Evolutionary conservation across 2,113 vertebrate genomes (phyloP), one percentile per base, ranked within the genome.

Genomic region (Ptyas mucosa): DNA sequence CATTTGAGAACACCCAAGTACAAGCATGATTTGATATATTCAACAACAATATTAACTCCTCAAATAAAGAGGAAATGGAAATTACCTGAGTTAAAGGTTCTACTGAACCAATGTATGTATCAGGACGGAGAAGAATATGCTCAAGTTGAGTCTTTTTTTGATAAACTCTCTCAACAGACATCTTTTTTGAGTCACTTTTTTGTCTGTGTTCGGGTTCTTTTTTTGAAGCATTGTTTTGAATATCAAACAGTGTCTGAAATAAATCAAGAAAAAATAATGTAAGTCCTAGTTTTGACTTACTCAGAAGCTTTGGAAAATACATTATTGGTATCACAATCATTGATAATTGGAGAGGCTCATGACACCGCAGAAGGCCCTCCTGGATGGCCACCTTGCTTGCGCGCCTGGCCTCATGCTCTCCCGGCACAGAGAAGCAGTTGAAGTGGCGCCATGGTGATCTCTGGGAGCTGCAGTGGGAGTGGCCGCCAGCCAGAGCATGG

Each of bases 141-240:
- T 99, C 99, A 29, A 99, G 98, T 86, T 99, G 99, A 86, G 99
- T 99, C 97, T 99, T 99, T 96, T 99, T 99, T 97, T 99, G 99
- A 97, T 99, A 99, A 11, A 99, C 99, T 95, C 99, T 98, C 96
- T 99, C 99, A 94, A 99, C 99, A 89, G 99, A 99, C 97, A 99
- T 92, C 96, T 99, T 99, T 96, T 99, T 99, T 94, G 99, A 94
- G 20, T 98, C 98, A 97, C 98, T 98, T 98, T 97, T 98, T 43
- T 43, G 97, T 46, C 43, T 96, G 90, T 96, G 98, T 90, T 99
- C 98, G 2, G 97, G 97, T 87, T 99, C 98, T 97, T 99, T 98
- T 97, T 98, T 98, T 94, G 96, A 95, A 96, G 96, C 98, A 97
- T 97, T 98, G 95, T 98, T 98, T 97, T 98, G 97, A 96, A 96